Evolutionary conservation across 2,113 vertebrate species (phyloP).

Genomic region (Corydoras sp.): DNA sequence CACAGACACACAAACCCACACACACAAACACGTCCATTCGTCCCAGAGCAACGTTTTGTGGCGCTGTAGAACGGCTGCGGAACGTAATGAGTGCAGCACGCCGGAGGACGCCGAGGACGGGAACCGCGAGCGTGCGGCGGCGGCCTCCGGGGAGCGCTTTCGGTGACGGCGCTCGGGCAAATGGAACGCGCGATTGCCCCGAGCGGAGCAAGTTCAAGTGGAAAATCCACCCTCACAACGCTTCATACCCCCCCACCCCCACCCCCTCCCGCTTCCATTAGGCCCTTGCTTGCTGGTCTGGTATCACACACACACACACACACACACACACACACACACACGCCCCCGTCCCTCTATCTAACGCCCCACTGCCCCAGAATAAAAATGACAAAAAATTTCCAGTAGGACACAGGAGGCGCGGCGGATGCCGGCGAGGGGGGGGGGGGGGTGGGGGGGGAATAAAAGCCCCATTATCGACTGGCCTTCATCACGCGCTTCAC

Average conservation of each 20-base stretch:
- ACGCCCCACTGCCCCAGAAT: constrained; percentile 73
- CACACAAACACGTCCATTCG: constrained; percentile 20
- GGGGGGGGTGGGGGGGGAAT: constrained; percentile 57
- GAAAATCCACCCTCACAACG: constrained; percentile 51
- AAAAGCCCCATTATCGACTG: constrained; percentile 70
- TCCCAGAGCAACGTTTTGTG: constrained; percentile 8
- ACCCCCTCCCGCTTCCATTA: constrained; percentile 37
- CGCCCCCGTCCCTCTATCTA: constrained; percentile 60
- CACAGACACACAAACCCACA: background rate
- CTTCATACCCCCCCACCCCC: constrained; percentile 28
- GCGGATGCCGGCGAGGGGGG: constrained; percentile 43
- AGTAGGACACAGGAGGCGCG: constrained; percentile 52
- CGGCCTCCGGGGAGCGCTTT: constrained; percentile 40
- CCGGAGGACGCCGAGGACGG: constrained; percentile 19
- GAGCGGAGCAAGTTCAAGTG: constrained; percentile 67
- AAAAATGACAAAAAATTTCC: constrained; percentile 77
- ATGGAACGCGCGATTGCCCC: constrained; percentile 61
- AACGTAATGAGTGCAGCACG: constrained; percentile 26
- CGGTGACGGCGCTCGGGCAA: constrained; percentile 61
- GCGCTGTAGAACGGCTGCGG: background rate
- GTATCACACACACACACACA: constrained; percentile 11
- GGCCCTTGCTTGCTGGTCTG: constrained; percentile 27
- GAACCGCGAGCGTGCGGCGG: constrained; percentile 3
- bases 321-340: constrained; percentile 24
- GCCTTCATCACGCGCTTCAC: constrained; percentile 80